These are phyloP conservation scores for Megaceryle maxima DNA, from an alignment of 2,113 vertebrate genomes.

Conservation along the genomic window DNA sequence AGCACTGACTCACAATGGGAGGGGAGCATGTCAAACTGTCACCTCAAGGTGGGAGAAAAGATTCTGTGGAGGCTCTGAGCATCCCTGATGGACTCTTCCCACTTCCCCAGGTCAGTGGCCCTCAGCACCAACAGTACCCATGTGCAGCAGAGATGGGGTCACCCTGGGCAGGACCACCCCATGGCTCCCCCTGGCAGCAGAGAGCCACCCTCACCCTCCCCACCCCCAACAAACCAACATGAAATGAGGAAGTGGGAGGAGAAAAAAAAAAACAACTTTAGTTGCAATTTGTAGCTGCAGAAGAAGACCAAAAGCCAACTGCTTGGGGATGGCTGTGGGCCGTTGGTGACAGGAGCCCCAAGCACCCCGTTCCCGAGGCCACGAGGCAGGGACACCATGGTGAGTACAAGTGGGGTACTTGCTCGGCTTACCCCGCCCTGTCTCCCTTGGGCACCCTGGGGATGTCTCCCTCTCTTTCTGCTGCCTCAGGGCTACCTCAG, in stretches of 20 bases:
- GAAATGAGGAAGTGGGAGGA: slow-evolving; percentile 54
- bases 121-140: not conserved
- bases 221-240: not conserved
- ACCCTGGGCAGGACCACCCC: not conserved
- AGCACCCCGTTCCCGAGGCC: accelerated
- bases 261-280: not conserved
- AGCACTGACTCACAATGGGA: accelerated
- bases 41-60: accelerated
- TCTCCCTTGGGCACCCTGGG: not conserved
- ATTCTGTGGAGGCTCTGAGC: not conserved
- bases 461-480: not conserved
- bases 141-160: not conserved
- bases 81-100: not conserved
- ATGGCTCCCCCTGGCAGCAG: not conserved
- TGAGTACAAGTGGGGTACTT: not conserved
- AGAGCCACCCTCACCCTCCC: not conserved
- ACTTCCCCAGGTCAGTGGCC: not conserved
- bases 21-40: not conserved
- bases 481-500: not conserved
- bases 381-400: slow-evolving; percentile 9
- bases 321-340: not conserved
- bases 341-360: not conserved
- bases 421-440: not conserved
- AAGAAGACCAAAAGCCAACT: not conserved
- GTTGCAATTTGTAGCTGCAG: not conserved